These are phyloP conservation scores for Phragmatobia fuliginosa DNA, from an alignment of 2,888 invertebrate genomes.

Conservation along the genomic window DNA sequence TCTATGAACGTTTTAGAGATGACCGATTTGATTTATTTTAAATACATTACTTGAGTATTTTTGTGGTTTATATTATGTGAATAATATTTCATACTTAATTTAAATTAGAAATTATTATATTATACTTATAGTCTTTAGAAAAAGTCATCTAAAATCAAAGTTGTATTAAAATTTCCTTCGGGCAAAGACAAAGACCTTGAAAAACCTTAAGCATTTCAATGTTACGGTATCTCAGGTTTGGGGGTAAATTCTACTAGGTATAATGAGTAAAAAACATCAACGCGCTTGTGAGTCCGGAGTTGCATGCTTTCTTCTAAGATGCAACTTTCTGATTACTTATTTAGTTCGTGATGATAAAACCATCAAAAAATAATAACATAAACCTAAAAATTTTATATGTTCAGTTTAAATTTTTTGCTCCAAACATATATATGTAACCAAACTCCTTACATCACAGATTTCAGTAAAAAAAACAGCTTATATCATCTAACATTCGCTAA, in stretches of 20 bases:
- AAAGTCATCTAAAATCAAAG: background rate
- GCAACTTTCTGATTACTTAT: too few species aligned
- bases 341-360: too few species aligned
- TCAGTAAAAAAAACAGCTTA: background rate
- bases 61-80: constrained; percentile 14
- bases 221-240: background rate
- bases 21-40: constrained; percentile 26
- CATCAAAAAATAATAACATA: background rate
- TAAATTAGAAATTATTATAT: background rate
- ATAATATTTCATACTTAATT: constrained; percentile 12
- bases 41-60: constrained; percentile 22
- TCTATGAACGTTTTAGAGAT: constrained; percentile 51
- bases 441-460: background rate
- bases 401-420: background rate
- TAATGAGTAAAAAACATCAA: background rate
- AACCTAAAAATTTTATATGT: background rate
- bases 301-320: background rate
- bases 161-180: background rate
- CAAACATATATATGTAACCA: background rate
- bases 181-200: background rate
- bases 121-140: background rate
- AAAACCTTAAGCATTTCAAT: background rate
- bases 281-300: background rate
- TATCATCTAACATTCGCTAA: constrained; percentile 7
- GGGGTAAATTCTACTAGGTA: background rate